Evolutionary conservation across 2,888 invertebrate genomes (phyloP), one percentile per base, ranked within the genome.

Genomic region (Melinopterus prodromus): DNA sequence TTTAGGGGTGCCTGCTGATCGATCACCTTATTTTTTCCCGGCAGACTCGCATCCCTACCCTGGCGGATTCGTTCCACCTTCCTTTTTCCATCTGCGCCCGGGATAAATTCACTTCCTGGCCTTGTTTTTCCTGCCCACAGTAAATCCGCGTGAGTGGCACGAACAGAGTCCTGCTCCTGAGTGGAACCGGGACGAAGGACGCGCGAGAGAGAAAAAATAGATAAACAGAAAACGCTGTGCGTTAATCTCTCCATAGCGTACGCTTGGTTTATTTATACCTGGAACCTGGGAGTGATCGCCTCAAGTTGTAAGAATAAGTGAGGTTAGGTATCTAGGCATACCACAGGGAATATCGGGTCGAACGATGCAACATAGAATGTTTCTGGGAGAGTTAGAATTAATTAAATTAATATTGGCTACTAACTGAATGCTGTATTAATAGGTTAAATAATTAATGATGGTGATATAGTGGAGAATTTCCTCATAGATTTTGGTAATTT

Each of bases 81-180:
- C 53, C 53, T 53, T 53, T 53, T 53, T 53, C 53, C 53, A 53
- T 53, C 53, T 53, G 53, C 53, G 53, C 12, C 53, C 53, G 9
- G 53, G 53, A 53, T 53, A 53, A 53, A 53, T 53, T 53, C 53
- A 53, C 53, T 53, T 53, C 53, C 53, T 53, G 53, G 53, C 53
- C 53, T 53, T 53, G 53, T 53, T 53, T 53, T 53, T 53, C 53
- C 53, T 53, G 53, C 53, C 26, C 53, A 53, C 53, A 53, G 53
- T 53, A 53, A 53, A 53, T 53, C 53, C 53, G 53, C 53, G 53
- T 53, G 53, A 53, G 53, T 53, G 53, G 53, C 53, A 53, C 53
- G 53, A 53, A 12, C 53, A 53, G 53, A 53, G 53, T 53, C 53
- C 53, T 53, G 53, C 53, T 53, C 12, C 53, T 53, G 53, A 53